Evolutionary conservation across 1,140 invertebrate genomes (phyloP), one percentile per base, ranked within the genome.

Genomic region (Pteromalus puparum): DNA sequence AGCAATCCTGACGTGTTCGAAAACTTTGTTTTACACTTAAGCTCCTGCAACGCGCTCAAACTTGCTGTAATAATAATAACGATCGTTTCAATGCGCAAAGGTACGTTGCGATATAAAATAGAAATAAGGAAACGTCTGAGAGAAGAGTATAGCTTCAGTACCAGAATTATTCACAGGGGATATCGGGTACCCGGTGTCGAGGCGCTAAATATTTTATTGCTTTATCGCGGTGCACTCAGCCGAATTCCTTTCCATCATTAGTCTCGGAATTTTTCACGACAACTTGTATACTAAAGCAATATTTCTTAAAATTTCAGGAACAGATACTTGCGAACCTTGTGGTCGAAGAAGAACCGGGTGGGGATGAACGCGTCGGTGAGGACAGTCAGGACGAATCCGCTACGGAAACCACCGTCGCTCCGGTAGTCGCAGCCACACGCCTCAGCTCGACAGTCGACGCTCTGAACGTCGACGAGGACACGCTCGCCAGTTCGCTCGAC

Each of bases 381-480:
- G 91, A 92, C 53, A 93, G 92, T 84, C 91, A 92, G 46, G 91
- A 94, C 77, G 91, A 93, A 68, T 92, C 92, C 4, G 89, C 91
- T 12, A 88, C 89, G 2, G 90, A 91, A 48, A 90, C 90, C 1
- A 89, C 91, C 1, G 2, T n/a, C 3, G 61, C 15, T 12, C 42
- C 30, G 13, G 48, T 53, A n/a, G 9, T 18, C 4, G 28, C 15
- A 3, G 9, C 89, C 87, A 67, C 30, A 0, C 76, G 46, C 1
- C 65, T 81, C 13, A 82, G 18, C 48, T 28, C 7, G 5, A 10
- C 10, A 24, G 15, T 24, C 89, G 91, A 79, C 83, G 91, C 46
- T 91, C 93, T 89, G 3, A 88, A 89, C 42, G 90, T 91, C 46
- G 94, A 94, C 84, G 94, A 94, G 46, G 93, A 94, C 73, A 94